These are phyloP conservation scores for Drosophila asahinai DNA, from an alignment of 1,140 invertebrate species.

Conservation along the genomic window DNA sequence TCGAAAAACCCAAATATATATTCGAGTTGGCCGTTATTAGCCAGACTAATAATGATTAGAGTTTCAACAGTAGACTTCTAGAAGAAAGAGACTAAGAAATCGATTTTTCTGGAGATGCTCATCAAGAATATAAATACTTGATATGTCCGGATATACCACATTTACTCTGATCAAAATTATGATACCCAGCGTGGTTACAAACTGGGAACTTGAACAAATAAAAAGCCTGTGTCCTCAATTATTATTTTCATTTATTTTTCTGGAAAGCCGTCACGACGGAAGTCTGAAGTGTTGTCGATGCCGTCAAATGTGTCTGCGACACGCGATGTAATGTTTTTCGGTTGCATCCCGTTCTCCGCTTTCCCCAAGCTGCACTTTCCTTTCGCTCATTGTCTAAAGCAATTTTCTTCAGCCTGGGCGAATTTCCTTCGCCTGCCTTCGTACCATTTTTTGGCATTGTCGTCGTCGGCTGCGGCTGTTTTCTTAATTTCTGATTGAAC, in stretches of 20 bases:
- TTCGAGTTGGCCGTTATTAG: too few species aligned
- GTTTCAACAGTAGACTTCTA: too few species aligned
- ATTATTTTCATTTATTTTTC: slow-evolving; percentile 50
- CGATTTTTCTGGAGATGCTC: too few species aligned
- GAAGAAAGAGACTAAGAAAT: not conserved
- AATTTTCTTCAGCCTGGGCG: slow-evolving; percentile 53
- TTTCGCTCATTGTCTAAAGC: slow-evolving; percentile 65
- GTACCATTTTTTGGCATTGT: slow-evolving; percentile 65
- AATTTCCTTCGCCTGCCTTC: slow-evolving; percentile 61
- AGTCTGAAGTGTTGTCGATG: slow-evolving; percentile 77
- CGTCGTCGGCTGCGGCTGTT: slow-evolving; percentile 64
- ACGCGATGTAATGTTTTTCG: slow-evolving; percentile 73
- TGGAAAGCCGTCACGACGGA: slow-evolving; percentile 49
- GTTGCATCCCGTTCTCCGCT: slow-evolving; percentile 15
- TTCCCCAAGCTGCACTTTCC: slow-evolving; percentile 12
- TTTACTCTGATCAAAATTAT: not conserved
- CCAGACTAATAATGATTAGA: too few species aligned
- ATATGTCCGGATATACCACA: too few species aligned
- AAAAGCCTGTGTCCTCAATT: slow-evolving; percentile 45
- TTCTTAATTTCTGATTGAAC: slow-evolving; percentile 84
- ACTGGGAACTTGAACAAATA: slow-evolving; percentile 6
- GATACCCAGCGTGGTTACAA: not conserved
- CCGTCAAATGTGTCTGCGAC: slow-evolving; percentile 77
- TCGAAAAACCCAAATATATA: not conserved
- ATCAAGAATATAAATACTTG: not conserved